Percentiles rank a stretch among this genome's conserved stretches.
Conservation (phyloP, 2,888 invertebrate species). For the Neocrepidodera transversa region DNA sequence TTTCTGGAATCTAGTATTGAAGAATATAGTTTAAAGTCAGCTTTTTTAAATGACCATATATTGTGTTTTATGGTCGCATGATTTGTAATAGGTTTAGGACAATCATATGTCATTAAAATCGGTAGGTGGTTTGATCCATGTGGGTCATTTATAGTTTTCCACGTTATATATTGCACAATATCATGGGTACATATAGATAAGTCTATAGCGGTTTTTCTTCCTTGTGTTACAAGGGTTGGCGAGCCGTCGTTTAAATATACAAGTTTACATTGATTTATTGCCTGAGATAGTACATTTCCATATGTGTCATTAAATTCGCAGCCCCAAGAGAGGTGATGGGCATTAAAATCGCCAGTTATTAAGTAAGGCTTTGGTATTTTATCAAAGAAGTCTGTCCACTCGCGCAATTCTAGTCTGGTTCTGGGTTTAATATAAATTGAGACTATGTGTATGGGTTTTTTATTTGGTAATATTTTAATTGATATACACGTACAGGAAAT, state of each 20-base stretch:
- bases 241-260: constrained; percentile 13
- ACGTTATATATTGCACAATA: not conserved
- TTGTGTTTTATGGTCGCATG: not conserved
- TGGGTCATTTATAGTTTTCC: constrained; percentile 5
- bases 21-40: constrained; percentile 7
- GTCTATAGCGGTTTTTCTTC: constrained; percentile 5
- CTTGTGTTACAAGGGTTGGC: constrained; percentile 6
- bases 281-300: not conserved
- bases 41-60: constrained; percentile 3
- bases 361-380: too few relatives aligned
- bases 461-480: not conserved
- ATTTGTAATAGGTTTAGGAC: not conserved
- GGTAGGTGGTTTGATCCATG: constrained; percentile 13
- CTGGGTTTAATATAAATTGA: not conserved
- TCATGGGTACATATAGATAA: constrained; percentile 10
- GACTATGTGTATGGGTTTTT: not conserved
- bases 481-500: not conserved
- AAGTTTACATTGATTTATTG: not conserved
- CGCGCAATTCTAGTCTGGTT: not conserved
- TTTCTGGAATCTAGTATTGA: not conserved
- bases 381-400: not conserved
- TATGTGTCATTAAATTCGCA: not conserved
- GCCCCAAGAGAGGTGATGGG: not conserved
- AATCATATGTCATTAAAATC: not conserved
- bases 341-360: too few relatives aligned